Evolutionary conservation across 1,140 invertebrate species (phyloP).

Genomic region (Phortica variegata): DNA sequence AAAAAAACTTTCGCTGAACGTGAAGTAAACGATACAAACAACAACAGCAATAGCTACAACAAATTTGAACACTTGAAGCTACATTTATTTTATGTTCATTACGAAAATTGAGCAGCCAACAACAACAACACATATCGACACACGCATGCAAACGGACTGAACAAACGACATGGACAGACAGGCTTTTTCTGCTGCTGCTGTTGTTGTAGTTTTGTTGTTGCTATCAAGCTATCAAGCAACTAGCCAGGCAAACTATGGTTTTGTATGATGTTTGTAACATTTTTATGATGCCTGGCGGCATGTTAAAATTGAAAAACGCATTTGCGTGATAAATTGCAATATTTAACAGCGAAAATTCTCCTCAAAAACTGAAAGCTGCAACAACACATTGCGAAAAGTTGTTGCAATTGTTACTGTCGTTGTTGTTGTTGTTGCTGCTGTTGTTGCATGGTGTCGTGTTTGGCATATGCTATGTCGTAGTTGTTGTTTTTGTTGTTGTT

Average conservation of each 20-base stretch:
- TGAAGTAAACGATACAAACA: too few relatives aligned
- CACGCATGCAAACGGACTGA: too few relatives aligned
- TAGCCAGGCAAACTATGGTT: too few relatives aligned
- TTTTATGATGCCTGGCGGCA: slow-evolving; percentile 57
- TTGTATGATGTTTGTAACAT: slow-evolving; percentile 51
- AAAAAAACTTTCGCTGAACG: too few relatives aligned
- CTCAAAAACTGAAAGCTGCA: slow-evolving; percentile 28
- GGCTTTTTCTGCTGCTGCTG: slow-evolving; percentile 31
- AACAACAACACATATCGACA: not conserved
- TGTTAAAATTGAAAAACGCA: slow-evolving; percentile 58
- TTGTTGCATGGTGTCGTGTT: slow-evolving; percentile 6
- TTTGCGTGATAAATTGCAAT: slow-evolving; percentile 58
- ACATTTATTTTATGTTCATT: slow-evolving; percentile 6
- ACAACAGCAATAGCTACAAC: too few relatives aligned
- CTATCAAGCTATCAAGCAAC: too few relatives aligned
- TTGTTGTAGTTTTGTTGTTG: too few relatives aligned
- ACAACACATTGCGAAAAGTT: slow-evolving; percentile 40
- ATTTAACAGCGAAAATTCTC: too few relatives aligned
- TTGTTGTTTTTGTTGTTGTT: not conserved
- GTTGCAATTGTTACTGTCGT: slow-evolving; percentile 51
- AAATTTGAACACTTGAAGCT: too few relatives aligned
- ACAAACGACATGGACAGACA: too few relatives aligned
- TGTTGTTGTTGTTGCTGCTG: slow-evolving; percentile 51
- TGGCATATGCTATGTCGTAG: not conserved
- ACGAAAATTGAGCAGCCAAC: slow-evolving; percentile 22